These are phyloP conservation scores for Antitype chi DNA, from an alignment of 2,888 invertebrate genomes.

Conservation along the genomic window DNA sequence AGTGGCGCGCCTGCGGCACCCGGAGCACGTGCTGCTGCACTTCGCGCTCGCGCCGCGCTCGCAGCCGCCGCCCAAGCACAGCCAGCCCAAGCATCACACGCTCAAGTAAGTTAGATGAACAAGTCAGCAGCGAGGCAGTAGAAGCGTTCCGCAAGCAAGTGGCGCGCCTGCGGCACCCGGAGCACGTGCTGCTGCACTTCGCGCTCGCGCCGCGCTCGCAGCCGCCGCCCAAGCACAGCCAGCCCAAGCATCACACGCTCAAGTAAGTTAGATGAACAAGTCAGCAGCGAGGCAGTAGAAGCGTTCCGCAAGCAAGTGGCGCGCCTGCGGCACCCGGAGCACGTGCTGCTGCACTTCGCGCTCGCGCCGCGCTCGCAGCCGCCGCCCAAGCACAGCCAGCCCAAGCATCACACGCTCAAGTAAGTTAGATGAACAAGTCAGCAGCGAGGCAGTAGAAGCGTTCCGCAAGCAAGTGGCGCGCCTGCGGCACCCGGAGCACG, in stretches of 20 bases:
- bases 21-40: conserved; percentile 96
- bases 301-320: no score
- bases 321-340: conserved; percentile 94
- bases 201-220: conserved; percentile 96
- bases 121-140: conserved; percentile 94
- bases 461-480: conserved; percentile 96
- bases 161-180: conserved; percentile 96
- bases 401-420: conserved; percentile 95
- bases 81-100: conserved; percentile 97
- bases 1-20: conserved; percentile 96
- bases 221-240: conserved; percentile 92
- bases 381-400: conserved; percentile 93
- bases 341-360: conserved; percentile 97
- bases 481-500: conserved; percentile 96
- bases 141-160: conserved; percentile 96
- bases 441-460: conserved; percentile 96
- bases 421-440: conserved; percentile 97
- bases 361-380: conserved; percentile 95
- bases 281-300: no score
- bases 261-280: no score
- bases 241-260: conserved; percentile 96
- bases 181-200: conserved; percentile 96
- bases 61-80: conserved; percentile 92
- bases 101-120: conserved; percentile 57
- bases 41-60: conserved; percentile 97